A percentile compares a stretch with the other conserved stretches of the same genome.
phyloP scores from a whole-genome alignment of 2,113 vertebrate genomes.

The Forbesichthys agassizii region DNA sequence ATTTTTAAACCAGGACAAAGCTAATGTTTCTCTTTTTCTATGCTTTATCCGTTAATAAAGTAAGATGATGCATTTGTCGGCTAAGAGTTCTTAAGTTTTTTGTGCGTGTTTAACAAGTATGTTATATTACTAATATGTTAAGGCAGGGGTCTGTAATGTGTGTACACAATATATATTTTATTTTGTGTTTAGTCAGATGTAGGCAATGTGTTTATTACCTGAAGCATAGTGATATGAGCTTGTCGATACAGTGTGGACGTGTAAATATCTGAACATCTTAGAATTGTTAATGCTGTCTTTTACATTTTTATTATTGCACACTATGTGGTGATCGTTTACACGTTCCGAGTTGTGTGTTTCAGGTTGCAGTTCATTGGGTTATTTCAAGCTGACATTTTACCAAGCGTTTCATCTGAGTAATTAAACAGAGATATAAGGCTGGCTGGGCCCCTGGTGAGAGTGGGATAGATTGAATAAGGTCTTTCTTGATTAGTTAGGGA shows the following conservation, averaged over 20 bases:
- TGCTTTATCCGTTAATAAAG: constrained; percentile 65
- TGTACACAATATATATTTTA: too few relatives aligned
- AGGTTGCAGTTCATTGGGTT: constrained; percentile 16
- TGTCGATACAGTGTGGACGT: background rate
- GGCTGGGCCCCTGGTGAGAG: constrained; percentile 26
- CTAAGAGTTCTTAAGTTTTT: constrained; percentile 18
- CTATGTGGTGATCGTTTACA: too few relatives aligned
- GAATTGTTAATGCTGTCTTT: background rate
- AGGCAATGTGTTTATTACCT: background rate
- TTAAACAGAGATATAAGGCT: constrained; percentile 60
- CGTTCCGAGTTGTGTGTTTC: background rate
- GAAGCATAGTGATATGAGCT: background rate
- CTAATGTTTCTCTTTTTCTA: constrained; percentile 43
- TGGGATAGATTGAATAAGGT: background rate
- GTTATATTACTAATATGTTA: background rate
- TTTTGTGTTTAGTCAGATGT: too few relatives aligned
- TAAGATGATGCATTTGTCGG: constrained; percentile 27
- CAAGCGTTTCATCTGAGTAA: constrained; percentile 59
- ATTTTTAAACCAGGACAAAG: constrained; percentile 83
- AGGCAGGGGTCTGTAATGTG: background rate
- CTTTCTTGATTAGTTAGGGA: too few relatives aligned
- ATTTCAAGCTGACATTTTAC: constrained; percentile 65
- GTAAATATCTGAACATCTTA: background rate
- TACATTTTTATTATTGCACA: background rate
- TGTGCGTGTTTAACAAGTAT: background rate